A percentile compares a stretch with the other conserved stretches of the same genome.
Conservation (phyloP, 2,888 invertebrate genomes). For the Lasioglossum vierecki region DNA sequence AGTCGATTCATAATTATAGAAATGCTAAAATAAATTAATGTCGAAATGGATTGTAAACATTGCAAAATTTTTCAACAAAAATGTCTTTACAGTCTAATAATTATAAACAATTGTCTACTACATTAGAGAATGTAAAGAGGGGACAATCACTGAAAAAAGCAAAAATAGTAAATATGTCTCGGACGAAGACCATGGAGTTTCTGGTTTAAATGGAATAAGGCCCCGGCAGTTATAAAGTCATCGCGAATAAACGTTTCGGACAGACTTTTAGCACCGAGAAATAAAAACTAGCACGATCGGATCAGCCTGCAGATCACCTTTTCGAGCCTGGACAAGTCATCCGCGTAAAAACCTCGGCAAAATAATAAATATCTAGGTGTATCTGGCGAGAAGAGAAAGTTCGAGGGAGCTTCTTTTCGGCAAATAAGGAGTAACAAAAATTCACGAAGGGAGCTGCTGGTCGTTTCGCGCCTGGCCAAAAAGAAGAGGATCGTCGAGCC, state of each 20-base stretch:
- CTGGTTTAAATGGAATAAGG: not conserved
- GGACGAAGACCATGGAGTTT: not conserved
- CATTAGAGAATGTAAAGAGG: not conserved
- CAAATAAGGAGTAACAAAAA: conserved; percentile 2
- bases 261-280: not conserved
- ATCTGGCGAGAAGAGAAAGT: not conserved
- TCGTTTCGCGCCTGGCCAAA: not conserved
- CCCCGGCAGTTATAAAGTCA: not conserved
- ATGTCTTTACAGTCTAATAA: not conserved
- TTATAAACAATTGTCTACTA: too few relatives aligned
- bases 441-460: not conserved
- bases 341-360: not conserved
- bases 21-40: not conserved
- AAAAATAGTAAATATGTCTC: too few relatives aligned
- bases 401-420: not conserved
- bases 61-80: not conserved
- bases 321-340: not conserved
- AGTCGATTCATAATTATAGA: not conserved
- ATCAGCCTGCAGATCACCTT: not conserved
- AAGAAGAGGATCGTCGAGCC: not conserved
- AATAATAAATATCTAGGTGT: conserved; percentile 8
- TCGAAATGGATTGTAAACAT: not conserved
- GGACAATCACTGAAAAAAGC: not conserved
- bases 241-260: not conserved
- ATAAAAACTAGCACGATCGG: not conserved